Evolutionary conservation across 2,888 invertebrate genomes (phyloP).

Genomic region (Eupelmus urozonus): DNA sequence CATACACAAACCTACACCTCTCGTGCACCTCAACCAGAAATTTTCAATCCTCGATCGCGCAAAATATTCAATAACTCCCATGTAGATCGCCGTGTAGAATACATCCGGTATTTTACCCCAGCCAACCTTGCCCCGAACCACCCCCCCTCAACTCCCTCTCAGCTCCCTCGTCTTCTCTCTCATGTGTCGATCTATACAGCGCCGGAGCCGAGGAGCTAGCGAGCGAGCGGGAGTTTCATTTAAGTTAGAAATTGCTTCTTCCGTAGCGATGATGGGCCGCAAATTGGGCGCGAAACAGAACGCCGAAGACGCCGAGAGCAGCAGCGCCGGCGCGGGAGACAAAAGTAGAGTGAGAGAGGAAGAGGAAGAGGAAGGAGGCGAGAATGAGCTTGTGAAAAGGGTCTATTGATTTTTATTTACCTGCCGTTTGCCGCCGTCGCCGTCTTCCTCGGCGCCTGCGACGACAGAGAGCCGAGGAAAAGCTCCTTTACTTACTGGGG

Average conservation of each 20-base stretch:
- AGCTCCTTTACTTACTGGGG: conserved; percentile 17
- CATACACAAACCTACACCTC: too few species aligned
- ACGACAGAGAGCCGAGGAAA: conserved; percentile 37
- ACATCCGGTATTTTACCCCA: conserved; percentile 38
- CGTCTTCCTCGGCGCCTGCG: too few species aligned
- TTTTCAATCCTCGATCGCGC: background rate
- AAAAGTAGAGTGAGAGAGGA: conserved; percentile 54
- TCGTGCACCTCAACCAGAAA: too few species aligned
- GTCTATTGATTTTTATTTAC: conserved; percentile 65
- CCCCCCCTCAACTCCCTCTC: background rate
- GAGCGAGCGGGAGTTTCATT: conserved; percentile 74
- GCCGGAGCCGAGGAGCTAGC: conserved; percentile 42
- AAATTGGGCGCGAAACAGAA: conserved; percentile 77
- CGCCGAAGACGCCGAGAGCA: conserved; percentile 65
- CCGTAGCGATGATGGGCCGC: conserved; percentile 77
- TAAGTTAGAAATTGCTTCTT: conserved; percentile 78
- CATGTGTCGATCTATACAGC: conserved; percentile 55
- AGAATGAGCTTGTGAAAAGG: conserved; percentile 63
- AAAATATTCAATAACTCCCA: conserved; percentile 27
- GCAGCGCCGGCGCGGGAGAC: conserved; percentile 33
- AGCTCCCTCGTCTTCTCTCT: conserved; percentile 14
- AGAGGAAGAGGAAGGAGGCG: conserved; percentile 55
- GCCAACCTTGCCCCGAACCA: background rate
- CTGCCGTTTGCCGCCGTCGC: conserved; percentile 46
- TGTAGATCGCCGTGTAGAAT: conserved; percentile 24